Base-by-base conservation (phyloP, 1,140 invertebrate genomes). In the Temnothorax longispinosus region DNA sequence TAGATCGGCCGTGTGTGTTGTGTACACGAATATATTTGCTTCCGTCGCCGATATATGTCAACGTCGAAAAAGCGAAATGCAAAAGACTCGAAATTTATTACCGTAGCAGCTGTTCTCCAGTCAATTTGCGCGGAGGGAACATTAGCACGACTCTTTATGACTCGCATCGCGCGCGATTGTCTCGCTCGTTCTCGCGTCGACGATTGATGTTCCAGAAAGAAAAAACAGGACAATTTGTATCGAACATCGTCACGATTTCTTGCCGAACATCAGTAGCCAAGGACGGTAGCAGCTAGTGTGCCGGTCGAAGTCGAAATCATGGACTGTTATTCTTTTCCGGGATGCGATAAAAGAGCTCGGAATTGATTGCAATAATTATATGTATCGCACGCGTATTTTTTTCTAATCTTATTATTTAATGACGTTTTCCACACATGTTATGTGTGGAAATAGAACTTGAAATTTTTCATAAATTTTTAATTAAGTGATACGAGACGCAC, bases 1-100 rank as follows among this genome's bases (percentile, higher is more conserved):
- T 50, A 41, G 52, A 54, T 0, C 32, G n/a, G n/a, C 3, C 15
- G 18, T 54, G 69, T 72, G 27, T 32, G 35, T 69, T 81, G 78
- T 72, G 27, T 82, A 35, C 21, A 71, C 52, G 67, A 82, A 84
- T 84, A 47, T 58, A 75, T 84, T 84, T 75, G 56, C 56, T 75
- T 62, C 32, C 38, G 38, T 10, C 18, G 38, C 21, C 41, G 32
- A 84, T 84, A 84, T 84, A 2, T 75, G 52, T 8, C n/a, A 6
- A n/a, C 38, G 52, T 56, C 38, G 21, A 64, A 76, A 60, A 50
- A 72, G 10, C 11, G 58, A 38, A 54, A 74, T 47, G 69, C 18
- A 3, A 75, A 38, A 50, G 35, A 21, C 7, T 18, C 15, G 69
- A 4, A 74, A 84, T 60, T 84, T 84, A 84, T 84, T 84, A 60